phyloP scores from a whole-genome alignment of 2,113 vertebrate genomes.

The Heptranchias perlo region DNA sequence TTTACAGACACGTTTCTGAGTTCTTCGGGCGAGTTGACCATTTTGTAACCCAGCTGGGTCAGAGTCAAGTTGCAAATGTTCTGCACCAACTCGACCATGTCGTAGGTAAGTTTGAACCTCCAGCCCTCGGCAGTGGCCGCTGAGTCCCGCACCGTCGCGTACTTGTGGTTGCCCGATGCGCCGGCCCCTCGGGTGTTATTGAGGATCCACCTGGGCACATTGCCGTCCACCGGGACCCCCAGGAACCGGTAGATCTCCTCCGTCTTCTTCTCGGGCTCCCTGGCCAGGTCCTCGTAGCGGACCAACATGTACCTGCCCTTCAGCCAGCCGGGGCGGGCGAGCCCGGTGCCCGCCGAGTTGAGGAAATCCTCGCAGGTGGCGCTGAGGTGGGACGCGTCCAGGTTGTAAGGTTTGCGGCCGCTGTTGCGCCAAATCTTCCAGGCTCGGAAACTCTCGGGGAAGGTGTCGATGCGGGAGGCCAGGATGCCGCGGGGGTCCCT shows the following conservation, averaged over 20 bases:
- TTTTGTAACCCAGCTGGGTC: constrained; percentile 80
- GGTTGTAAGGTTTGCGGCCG: constrained; percentile 82
- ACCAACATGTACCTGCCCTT: constrained; percentile 95
- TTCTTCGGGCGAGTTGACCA: constrained; percentile 75
- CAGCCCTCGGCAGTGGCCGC: constrained; percentile 88
- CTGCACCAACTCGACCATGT: constrained; percentile 90
- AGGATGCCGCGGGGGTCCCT: constrained; percentile 88
- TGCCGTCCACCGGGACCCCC: constrained; percentile 81
- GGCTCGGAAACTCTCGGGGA: constrained; percentile 85
- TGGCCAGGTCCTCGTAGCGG: constrained; percentile 89
- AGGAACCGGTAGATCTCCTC: constrained; percentile 90
- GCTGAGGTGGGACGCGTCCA: constrained; percentile 83
- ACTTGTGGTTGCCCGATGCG: constrained; percentile 85
- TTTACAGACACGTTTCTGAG: constrained; percentile 85
- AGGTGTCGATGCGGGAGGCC: constrained; percentile 88
- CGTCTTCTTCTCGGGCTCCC: constrained; percentile 84
- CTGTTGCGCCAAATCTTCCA: constrained; percentile 96
- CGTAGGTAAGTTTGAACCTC: constrained; percentile 86
- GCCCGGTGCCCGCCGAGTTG: constrained; percentile 81
- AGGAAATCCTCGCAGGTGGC: constrained; percentile 89
- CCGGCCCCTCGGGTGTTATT: constrained; percentile 87
- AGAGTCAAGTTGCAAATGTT: constrained; percentile 80
- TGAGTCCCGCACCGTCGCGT: constrained; percentile 85
- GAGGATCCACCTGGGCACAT: constrained; percentile 86
- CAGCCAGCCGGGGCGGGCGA: constrained; percentile 79